phyloP scores from a whole-genome alignment of 2,113 vertebrate genomes.

The Solea solea region DNA sequence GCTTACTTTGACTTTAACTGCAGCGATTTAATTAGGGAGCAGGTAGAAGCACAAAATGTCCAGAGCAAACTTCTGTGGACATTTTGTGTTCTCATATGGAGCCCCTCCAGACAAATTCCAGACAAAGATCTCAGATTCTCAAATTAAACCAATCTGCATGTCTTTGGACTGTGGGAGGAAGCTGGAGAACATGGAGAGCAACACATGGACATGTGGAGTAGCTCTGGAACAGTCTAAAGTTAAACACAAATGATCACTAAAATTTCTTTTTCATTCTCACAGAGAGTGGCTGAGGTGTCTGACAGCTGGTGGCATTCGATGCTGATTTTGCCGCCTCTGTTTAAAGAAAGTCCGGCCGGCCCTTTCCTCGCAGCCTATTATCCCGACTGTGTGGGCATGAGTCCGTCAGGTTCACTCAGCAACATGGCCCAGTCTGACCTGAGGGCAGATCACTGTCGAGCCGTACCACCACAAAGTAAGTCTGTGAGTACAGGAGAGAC shows the following conservation, averaged over 20 bases:
- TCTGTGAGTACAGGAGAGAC: neutral
- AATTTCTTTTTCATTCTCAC: conserved; percentile 29
- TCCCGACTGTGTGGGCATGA: conserved; percentile 99
- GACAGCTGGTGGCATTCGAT: conserved; percentile 98
- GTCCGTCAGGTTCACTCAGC: conserved; percentile 89
- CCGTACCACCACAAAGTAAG: conserved; percentile 78
- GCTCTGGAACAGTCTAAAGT: neutral
- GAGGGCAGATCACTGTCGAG: conserved; percentile 86
- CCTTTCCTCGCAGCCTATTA: conserved; percentile 95
- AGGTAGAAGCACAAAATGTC: too few species aligned
- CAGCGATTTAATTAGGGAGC: too few species aligned
- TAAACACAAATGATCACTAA: neutral
- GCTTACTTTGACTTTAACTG: too few species aligned
- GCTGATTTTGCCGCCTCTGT: conserved; percentile 95
- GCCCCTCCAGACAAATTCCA: too few species aligned
- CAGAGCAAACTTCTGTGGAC: too few species aligned
- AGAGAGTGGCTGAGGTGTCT: conserved; percentile 95
- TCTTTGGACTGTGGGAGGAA: too few species aligned
- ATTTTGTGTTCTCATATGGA: too few species aligned
- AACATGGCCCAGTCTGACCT: conserved; percentile 78
- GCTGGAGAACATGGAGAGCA: too few species aligned
- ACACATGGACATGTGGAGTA: too few species aligned
- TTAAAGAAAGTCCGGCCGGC: conserved; percentile 95
- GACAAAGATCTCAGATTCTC: too few species aligned
- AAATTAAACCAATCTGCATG: too few species aligned